Percentiles rank a stretch among this genome's conserved stretches.
These are phyloP conservation scores for Silvanus unidentatus DNA, from an alignment of 2,888 invertebrate species.

Conservation along the genomic window DNA sequence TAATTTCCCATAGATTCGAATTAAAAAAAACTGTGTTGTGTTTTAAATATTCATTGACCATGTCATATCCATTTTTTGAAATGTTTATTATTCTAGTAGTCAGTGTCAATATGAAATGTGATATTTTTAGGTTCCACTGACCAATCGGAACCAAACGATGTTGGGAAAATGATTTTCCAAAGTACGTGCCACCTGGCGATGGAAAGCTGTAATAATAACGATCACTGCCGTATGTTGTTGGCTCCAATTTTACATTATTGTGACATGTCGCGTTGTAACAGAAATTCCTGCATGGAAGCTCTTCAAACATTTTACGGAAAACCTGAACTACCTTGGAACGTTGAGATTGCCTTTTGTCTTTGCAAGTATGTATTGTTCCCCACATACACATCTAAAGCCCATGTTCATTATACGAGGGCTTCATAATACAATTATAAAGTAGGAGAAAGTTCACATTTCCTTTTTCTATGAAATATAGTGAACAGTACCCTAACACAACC, in stretches of 20 bases:
- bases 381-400: no score
- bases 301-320: conserved; percentile 80
- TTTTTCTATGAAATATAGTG: no score
- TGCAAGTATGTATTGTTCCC: conserved; percentile 70
- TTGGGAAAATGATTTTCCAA: conserved; percentile 47
- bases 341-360: conserved; percentile 86
- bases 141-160: conserved; percentile 52
- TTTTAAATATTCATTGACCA: no score
- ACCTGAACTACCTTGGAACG: conserved; percentile 72
- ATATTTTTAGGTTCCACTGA: conserved; percentile 33
- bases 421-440: conserved; percentile 2
- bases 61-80: no score
- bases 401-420: background rate
- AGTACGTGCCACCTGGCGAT: conserved; percentile 85
- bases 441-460: background rate
- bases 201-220: conserved; percentile 75
- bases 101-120: no score
- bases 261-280: conserved; percentile 68
- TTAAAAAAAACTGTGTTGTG: no score
- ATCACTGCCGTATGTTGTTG: conserved; percentile 69
- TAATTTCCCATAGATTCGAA: no score
- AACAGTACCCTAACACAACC: no score
- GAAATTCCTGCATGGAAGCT: conserved; percentile 83
- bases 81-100: no score
- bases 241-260: conserved; percentile 83